A percentile compares a stretch with the other conserved stretches of the same genome.
phyloP scores from a whole-genome alignment of 2,113 vertebrate species.

The Pomatorhinus ruficollis region DNA sequence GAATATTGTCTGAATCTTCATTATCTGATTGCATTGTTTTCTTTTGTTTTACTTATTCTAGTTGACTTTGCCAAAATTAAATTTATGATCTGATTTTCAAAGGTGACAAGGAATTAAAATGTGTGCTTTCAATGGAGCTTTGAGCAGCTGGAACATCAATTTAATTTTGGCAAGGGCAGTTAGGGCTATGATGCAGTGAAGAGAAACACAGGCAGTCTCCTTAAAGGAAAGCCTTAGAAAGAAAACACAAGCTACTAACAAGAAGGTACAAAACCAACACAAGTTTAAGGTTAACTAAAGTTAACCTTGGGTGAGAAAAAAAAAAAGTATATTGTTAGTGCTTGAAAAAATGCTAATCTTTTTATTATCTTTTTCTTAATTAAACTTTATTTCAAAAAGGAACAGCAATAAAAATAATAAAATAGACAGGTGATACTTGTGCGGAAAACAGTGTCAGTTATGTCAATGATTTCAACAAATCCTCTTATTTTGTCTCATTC shows the following conservation, averaged over 20 bases:
- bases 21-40: not conserved
- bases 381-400: not conserved
- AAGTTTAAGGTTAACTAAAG: not conserved
- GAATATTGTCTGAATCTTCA: not conserved
- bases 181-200: not conserved
- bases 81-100: not conserved
- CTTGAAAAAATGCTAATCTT: not conserved
- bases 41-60: not conserved
- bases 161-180: not conserved
- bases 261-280: not conserved
- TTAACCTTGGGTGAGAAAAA: not conserved
- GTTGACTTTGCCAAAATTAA: not conserved
- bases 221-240: not conserved
- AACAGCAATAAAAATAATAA: not conserved
- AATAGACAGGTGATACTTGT: not conserved
- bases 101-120: not conserved
- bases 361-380: not conserved
- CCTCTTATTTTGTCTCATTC: not conserved
- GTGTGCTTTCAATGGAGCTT: not conserved
- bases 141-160: not conserved
- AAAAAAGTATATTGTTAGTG: fast-evolving
- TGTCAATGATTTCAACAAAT: not conserved
- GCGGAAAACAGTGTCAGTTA: not conserved
- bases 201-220: not conserved
- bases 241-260: not conserved